Evolutionary conservation across 2,888 invertebrate species (phyloP).

Genomic region (Pyrochroa serraticornis): DNA sequence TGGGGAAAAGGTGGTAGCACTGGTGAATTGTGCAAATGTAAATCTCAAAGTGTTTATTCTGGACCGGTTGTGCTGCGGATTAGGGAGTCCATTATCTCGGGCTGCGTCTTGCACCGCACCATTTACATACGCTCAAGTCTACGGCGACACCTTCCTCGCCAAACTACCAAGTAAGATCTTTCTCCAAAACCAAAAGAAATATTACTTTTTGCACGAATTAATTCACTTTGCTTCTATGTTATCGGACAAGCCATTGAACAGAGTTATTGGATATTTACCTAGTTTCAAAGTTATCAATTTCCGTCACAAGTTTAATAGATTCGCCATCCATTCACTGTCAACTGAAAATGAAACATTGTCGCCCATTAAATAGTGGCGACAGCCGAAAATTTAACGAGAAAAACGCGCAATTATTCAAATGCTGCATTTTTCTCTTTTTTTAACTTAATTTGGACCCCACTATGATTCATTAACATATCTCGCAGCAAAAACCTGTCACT

Average conservation of each 20-base stretch:
- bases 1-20: slow-evolving; percentile 3
- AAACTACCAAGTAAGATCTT: slow-evolving; percentile 9
- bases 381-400: too few species aligned
- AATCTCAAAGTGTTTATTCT: slow-evolving; percentile 50
- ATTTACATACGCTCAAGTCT: slow-evolving; percentile 43
- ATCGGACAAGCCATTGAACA: slow-evolving; percentile 21
- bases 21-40: slow-evolving; percentile 43
- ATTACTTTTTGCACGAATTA: slow-evolving; percentile 21
- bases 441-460: too few species aligned
- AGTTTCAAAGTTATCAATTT: slow-evolving; percentile 10
- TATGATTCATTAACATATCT: too few species aligned
- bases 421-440: too few species aligned
- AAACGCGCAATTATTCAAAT: too few species aligned
- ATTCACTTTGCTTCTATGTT: slow-evolving; percentile 19
- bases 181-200: slow-evolving; percentile 11
- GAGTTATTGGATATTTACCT: slow-evolving; percentile 14
- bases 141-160: slow-evolving; percentile 13
- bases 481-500: too few species aligned
- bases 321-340: background rate
- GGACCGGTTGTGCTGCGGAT: slow-evolving; percentile 47
- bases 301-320: slow-evolving; percentile 9
- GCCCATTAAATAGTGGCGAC: too few species aligned
- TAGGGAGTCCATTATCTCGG: slow-evolving; percentile 50
- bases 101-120: slow-evolving; percentile 46
- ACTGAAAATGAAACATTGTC: too few species aligned